These are phyloP conservation scores for Tinea semifulvella DNA, from an alignment of 2,888 invertebrate species.

Conservation along the genomic window DNA sequence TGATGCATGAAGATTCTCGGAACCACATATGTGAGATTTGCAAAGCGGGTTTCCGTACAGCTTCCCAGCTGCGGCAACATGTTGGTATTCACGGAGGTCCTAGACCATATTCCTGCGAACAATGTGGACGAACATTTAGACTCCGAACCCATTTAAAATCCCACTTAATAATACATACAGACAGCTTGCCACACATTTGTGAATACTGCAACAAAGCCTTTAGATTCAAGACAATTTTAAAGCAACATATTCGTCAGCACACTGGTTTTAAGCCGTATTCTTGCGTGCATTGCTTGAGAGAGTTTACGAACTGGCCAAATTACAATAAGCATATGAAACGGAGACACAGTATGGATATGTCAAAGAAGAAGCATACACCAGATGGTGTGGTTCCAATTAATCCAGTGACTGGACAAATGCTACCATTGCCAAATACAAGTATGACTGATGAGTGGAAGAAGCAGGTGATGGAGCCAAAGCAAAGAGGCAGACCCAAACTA, in stretches of 20 bases:
- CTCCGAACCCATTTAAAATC: conserved; percentile 54
- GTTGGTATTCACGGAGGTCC: conserved; percentile 31
- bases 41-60: conserved; percentile 34
- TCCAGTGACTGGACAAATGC: conserved; percentile 29
- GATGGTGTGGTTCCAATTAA: conserved; percentile 41
- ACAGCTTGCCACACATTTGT: conserved; percentile 75
- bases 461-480: conserved; percentile 23
- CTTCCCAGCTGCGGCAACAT: conserved; percentile 29
- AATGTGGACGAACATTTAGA: conserved; percentile 36
- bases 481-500: conserved; percentile 10
- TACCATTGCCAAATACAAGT: conserved; percentile 29
- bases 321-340: conserved; percentile 82
- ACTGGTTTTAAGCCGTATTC: conserved; percentile 74
- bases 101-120: conserved; percentile 36
- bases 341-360: conserved; percentile 65
- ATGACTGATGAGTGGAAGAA: conserved; percentile 38
- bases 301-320: conserved; percentile 81
- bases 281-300: conserved; percentile 69
- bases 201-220: conserved; percentile 75
- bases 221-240: conserved; percentile 72
- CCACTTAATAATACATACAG: conserved; percentile 76
- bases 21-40: conserved; percentile 47
- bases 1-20: conserved; percentile 34
- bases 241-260: conserved; percentile 74
- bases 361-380: conserved; percentile 41